phyloP scores from a whole-genome alignment of 2,888 invertebrate species.

The Platycheirus rosarum region DNA sequence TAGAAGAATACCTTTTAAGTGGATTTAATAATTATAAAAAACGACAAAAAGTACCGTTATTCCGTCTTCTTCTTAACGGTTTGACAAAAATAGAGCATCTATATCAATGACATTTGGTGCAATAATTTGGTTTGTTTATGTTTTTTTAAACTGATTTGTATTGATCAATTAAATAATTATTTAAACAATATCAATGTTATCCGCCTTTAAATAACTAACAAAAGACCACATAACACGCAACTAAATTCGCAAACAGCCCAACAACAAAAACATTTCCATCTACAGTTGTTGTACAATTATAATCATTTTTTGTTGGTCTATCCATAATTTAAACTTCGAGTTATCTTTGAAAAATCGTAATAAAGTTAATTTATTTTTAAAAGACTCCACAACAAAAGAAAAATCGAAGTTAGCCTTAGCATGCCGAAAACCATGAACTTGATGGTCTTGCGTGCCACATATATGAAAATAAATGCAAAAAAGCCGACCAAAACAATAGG shows the following conservation, averaged over 20 bases:
- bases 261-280: neutral
- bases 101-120: too few relatives aligned
- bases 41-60: too few relatives aligned
- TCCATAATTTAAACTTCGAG: neutral
- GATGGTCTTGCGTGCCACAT: conserved; percentile 25
- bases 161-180: neutral
- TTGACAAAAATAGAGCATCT: too few relatives aligned
- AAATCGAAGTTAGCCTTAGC: conserved; percentile 7
- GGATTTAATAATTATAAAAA: too few relatives aligned
- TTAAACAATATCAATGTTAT: neutral
- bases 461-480: conserved; percentile 22
- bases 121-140: neutral
- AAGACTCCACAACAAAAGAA: conserved; percentile 24
- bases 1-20: too few relatives aligned
- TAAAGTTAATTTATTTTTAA: conserved; percentile 11
- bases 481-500: conserved; percentile 44
- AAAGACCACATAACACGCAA: conserved; percentile 22
- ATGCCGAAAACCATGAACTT: conserved; percentile 49
- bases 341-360: neutral
- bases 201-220: neutral
- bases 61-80: too few relatives aligned
- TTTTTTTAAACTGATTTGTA: neutral
- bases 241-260: neutral
- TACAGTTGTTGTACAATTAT: neutral
- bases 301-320: neutral